These are phyloP conservation scores for Dinocampus coccinellae DNA, from an alignment of 2,888 invertebrate species.

Conservation along the genomic window DNA sequence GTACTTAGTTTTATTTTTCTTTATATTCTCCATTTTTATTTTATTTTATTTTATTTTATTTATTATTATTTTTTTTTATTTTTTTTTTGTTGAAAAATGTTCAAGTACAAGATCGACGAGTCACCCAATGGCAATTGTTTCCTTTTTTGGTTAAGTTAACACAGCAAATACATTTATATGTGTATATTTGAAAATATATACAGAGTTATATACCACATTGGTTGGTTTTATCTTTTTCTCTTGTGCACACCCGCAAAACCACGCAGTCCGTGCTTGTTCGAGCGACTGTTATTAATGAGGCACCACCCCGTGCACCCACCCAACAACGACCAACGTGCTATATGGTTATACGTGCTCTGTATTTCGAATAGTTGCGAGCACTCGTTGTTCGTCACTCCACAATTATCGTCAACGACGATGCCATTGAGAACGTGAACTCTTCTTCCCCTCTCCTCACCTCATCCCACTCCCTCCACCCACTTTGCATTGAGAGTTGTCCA, in stretches of 20 bases:
- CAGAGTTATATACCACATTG: not conserved
- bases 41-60: not conserved
- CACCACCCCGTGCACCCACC: no score
- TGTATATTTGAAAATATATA: not conserved
- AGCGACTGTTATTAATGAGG: conserved; percentile 58
- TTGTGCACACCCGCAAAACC: conserved; percentile 30
- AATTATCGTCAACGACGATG: conserved; percentile 51
- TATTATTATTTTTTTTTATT: not conserved
- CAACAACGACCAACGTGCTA: conserved; percentile 46
- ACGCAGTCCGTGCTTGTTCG: conserved; percentile 41
- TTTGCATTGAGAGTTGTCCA: conserved; percentile 10
- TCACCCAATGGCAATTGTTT: conserved; percentile 27
- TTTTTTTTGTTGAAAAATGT: not conserved
- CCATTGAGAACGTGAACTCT: conserved; percentile 27
- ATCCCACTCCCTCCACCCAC: no score
- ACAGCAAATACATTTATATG: not conserved
- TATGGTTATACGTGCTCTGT: conserved; percentile 53
- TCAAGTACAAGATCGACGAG: conserved; percentile 15
- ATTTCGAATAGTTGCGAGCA: conserved; percentile 51
- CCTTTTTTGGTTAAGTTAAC: conserved; percentile 16
- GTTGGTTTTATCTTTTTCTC: conserved; percentile 26
- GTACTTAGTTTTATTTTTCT: not conserved
- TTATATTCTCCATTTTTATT: not conserved
- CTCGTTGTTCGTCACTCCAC: conserved; percentile 54
- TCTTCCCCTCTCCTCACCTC: no score